Base-by-base conservation (phyloP, 2,797 vertebrate genomes). In the Chiloscyllium punctatum region DNA sequence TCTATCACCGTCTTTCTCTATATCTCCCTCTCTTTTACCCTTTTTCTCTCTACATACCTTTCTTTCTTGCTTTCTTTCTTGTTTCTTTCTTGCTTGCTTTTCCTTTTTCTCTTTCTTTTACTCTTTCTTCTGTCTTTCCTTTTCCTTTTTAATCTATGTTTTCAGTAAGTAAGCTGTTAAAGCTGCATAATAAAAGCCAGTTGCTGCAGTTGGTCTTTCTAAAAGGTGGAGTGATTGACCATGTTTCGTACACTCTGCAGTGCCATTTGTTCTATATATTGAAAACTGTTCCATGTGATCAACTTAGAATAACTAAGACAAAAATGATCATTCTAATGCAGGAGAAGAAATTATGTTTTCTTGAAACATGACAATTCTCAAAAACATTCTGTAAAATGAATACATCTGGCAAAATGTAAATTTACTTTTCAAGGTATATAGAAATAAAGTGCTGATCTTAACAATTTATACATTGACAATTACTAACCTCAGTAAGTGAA, bases 401-500 rank as follows among this genome's bases (percentile, higher is more conserved):
- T 92, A 68, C 42, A 25, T 42, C 21, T 91, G 5, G 74, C 53
- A n/a, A 30, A 37, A 57, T 57, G 27, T 33, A 95, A 57, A 57
- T 77, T 51, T 95, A 72, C 27, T 95, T 77, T 69, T 74, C 51
- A 77, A 7, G 51, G 5, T 95, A 51, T 27, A 95, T 42, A 30
- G 68, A 94, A 71, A 72, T 72, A 30, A 94, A 74, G 30, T 42
- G 51, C 72, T 42, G 30, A 94, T 74, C 42, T 94, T 72, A 51
- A 8, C 30, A 69, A 77, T 51, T 95, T 77, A 77, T n/a, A 25
- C 8, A 11, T 42, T 92, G 18, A 25, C 23, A 92, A 92, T 92
- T 68, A 92, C 90, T 92, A 62, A 92, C n/a, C n/a, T 21, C 30
- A 95, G 71, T 30, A 77, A 77, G 42, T 95, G 71, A 77, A 72